Percentiles rank a stretch among this genome's conserved stretches.
These are phyloP conservation scores for Cyrtonyx montezumae DNA, from an alignment of 2,113 vertebrate species.

Conservation along the genomic window DNA sequence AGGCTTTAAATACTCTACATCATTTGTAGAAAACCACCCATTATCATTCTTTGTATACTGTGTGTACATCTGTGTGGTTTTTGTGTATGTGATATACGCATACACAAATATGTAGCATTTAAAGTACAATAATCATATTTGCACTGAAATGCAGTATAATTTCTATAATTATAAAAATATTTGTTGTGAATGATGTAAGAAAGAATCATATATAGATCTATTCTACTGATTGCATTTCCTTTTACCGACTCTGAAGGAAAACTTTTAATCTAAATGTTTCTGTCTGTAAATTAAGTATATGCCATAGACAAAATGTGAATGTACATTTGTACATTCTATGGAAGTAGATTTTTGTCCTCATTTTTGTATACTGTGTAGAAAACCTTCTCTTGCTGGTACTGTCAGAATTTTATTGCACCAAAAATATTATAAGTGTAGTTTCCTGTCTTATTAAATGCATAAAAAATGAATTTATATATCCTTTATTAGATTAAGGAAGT, in stretches of 20 bases:
- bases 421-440: neutral
- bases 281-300: neutral
- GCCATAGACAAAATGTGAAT: neutral
- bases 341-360: neutral
- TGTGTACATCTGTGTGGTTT: neutral
- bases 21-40: neutral
- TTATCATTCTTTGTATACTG: neutral
- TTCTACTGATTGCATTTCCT: neutral
- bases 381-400: neutral
- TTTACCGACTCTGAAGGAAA: constrained; percentile 13
- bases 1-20: neutral
- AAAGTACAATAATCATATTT: neutral
- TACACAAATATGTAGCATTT: neutral
- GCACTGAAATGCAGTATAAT: neutral
- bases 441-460: neutral
- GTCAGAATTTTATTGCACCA: neutral
- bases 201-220: neutral
- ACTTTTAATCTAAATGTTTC: neutral
- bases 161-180: neutral
- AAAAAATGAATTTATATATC: neutral
- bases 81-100: neutral
- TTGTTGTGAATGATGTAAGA: constrained; percentile 4
- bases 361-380: neutral
- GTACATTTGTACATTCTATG: neutral
- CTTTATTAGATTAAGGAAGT: neutral